Base-by-base conservation (phyloP, 1,140 invertebrate species). In the Drosophila yakuba region DNA sequence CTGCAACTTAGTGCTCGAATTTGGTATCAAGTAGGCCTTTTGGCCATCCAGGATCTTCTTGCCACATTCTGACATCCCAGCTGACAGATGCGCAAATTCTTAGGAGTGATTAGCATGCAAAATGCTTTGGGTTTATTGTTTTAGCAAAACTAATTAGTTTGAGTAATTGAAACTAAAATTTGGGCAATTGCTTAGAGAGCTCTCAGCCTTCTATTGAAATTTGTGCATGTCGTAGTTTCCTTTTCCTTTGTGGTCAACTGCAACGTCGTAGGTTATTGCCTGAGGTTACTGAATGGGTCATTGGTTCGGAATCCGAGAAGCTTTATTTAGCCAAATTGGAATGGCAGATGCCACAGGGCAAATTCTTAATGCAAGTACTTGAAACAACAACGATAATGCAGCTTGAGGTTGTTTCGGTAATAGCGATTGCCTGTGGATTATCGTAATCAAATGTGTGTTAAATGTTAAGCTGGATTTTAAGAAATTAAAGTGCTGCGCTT, bases 111-210 rank as follows among this genome's bases (percentile, higher is more conserved):
- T 88, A 84, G 84, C 80, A 88, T 84, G 68, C 64, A 84, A 62
- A 76, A 84, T 80, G 61, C 69, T 56, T 64, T 23, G 75, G 68
- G 72, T 71, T 80, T 84, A 84, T 84, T 88, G 84, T 84, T 88
- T 84, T 68, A 74, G 73, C 64, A 78, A 88, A 88, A 84, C 84
- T 88, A 88, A 88, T 88, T 88, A 88, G 80, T 88, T 89, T 80
- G 76, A 80, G 77, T 84, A 88, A 84, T 88, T 80, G 85, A 89
- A 89, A 80, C 84, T 80, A 15, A 41, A 77, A 57, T 43, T 47
- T 43, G 23, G 20, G 23, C 38, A 54, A 51, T 68, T 17, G 63
- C 67, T 28, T 38, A 25, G 44, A 56, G 51, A 52, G 32, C 15
- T 44, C 8, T 48, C 41, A 23, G 36, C 41, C 20, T n/a, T 20